Conservation (phyloP, 2,797 vertebrate species). For the Ibycter americanus region DNA sequence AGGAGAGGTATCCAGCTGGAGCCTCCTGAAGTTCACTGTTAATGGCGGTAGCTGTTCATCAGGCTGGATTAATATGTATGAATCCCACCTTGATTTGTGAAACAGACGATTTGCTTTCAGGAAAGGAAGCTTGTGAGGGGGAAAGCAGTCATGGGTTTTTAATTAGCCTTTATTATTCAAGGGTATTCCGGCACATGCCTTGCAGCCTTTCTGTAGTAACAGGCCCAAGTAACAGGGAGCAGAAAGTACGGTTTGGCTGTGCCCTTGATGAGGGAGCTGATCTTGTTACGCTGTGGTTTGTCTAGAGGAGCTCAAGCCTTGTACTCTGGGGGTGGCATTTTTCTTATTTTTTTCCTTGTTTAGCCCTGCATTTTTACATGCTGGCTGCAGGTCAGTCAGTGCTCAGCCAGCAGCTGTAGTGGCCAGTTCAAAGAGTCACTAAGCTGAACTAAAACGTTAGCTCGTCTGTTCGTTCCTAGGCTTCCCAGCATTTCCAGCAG, state of each 20-base stretch:
- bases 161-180: background rate
- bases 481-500: constrained; percentile 33
- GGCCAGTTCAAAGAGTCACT: background rate
- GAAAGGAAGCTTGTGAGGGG: background rate
- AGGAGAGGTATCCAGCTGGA: background rate
- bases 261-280: background rate
- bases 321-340: constrained; percentile 21
- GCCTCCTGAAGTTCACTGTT: background rate
- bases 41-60: background rate
- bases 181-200: background rate
- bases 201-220: background rate
- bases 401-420: constrained; percentile 33
- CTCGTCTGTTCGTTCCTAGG: background rate
- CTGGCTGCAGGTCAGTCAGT: constrained; percentile 4
- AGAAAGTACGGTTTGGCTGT: background rate
- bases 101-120: background rate
- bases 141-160: background rate
- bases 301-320: background rate
- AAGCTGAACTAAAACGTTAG: background rate
- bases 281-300: background rate
- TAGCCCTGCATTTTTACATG: background rate
- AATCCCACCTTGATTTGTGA: background rate
- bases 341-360: constrained; percentile 20
- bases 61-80: background rate
- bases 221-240: background rate